phyloP scores from a whole-genome alignment of 1,140 invertebrate genomes.

The Sycophaga agraensis region DNA sequence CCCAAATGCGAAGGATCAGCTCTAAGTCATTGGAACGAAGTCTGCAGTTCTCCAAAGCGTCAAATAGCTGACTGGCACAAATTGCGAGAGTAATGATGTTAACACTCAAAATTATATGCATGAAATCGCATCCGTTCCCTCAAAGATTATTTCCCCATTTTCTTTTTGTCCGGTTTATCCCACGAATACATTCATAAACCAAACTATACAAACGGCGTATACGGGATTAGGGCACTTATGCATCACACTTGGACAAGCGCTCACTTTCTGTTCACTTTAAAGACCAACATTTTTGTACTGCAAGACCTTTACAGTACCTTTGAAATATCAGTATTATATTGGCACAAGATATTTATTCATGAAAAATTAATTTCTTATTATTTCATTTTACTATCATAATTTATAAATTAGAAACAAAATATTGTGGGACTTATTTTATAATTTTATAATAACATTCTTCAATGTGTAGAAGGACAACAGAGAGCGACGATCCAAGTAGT shows the following conservation, averaged over 20 bases:
- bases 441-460: slow-evolving; percentile 37
- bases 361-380: not conserved
- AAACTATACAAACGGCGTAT: not conserved
- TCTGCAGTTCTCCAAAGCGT: slow-evolving; percentile 90
- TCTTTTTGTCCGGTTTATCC: slow-evolving; percentile 1
- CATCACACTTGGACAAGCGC: too few species aligned
- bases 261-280: too few species aligned
- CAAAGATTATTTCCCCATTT: slow-evolving; percentile 19
- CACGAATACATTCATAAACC: not conserved
- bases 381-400: not conserved
- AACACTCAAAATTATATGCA: not conserved
- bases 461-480: slow-evolving; percentile 40
- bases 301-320: too few species aligned
- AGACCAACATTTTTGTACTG: too few species aligned
- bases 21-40: slow-evolving; percentile 94
- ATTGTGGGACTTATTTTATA: too few species aligned
- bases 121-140: slow-evolving; percentile 14
- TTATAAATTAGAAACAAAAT: too few species aligned
- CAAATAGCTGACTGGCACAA: slow-evolving; percentile 99
- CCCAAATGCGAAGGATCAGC: slow-evolving; percentile 76
- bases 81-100: slow-evolving; percentile 73
- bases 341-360: too few species aligned
- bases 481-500: slow-evolving; percentile 15
- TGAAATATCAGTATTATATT: too few species aligned
- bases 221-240: slow-evolving; percentile 8